Evolutionary conservation across 2,113 vertebrate species (phyloP).

Genomic region (Cavia porcellus): DNA sequence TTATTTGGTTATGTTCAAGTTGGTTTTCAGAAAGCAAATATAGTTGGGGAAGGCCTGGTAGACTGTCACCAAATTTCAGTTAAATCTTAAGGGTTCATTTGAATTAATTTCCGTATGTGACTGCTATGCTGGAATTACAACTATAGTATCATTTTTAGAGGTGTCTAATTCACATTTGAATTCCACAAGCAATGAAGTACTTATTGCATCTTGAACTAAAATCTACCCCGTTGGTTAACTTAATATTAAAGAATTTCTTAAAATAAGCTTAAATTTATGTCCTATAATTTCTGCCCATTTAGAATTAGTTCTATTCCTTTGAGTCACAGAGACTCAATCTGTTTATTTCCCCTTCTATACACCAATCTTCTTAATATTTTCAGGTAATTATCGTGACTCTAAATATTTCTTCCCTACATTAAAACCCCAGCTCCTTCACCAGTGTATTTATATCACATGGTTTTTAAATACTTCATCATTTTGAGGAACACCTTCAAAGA

Average conservation of each 20-base stretch:
- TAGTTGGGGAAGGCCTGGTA: neutral
- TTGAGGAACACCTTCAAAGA: neutral
- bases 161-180: neutral
- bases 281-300: neutral
- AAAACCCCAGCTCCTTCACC: neutral
- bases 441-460: neutral
- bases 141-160: neutral
- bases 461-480: conserved; percentile 3
- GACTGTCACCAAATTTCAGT: conserved; percentile 2
- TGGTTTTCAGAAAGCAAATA: conserved; percentile 3
- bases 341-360: neutral
- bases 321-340: neutral
- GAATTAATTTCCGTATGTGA: neutral
- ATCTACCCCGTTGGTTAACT: neutral
- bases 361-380: neutral
- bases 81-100: conserved; percentile 17
- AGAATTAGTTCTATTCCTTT: neutral
- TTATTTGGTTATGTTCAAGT: neutral
- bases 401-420: neutral
- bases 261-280: neutral
- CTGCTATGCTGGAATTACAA: conserved; percentile 11
- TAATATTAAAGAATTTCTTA: neutral
- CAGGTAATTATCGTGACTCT: neutral
- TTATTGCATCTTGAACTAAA: neutral
- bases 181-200: neutral